A percentile compares a stretch with the other conserved stretches of the same genome.
These are phyloP conservation scores for Microplitis demolitor DNA, from an alignment of 1,140 invertebrate genomes.

Conservation along the genomic window DNA sequence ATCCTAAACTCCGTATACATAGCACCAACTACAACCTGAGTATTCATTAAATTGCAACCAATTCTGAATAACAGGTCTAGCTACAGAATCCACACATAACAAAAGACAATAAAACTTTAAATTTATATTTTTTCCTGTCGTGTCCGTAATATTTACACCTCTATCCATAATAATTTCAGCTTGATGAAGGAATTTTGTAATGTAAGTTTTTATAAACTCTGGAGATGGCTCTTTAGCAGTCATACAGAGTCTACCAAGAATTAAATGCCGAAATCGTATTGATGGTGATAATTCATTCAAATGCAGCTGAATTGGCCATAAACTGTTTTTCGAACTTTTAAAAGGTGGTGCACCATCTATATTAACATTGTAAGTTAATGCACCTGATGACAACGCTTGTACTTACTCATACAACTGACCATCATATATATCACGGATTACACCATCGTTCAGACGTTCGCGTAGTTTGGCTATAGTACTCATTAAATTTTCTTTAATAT, in stretches of 20 bases:
- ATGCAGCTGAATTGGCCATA: constrained; percentile 27
- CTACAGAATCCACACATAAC: constrained; percentile 19
- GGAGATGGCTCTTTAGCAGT: background rate
- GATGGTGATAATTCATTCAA: constrained; percentile 30
- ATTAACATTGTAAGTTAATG: constrained; percentile 24
- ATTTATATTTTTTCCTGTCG: no score
- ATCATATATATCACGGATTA: constrained; percentile 17
- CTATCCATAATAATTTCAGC: constrained; percentile 10
- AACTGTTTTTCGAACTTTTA: constrained; percentile 23
- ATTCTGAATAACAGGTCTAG: constrained; percentile 23
- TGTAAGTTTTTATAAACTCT: constrained; percentile 24
- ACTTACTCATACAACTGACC: constrained; percentile 11
- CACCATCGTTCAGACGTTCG: no score
- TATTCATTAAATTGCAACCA: constrained; percentile 25
- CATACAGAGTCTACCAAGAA: constrained; percentile 20
- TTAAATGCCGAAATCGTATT: constrained; percentile 9
- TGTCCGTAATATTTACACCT: constrained; percentile 10
- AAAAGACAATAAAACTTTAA: constrained; percentile 16
- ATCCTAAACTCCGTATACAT: no score
- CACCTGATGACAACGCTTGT: background rate
- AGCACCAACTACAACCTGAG: constrained; percentile 35
- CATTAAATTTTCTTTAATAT: no score
- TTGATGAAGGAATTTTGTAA: constrained; percentile 20
- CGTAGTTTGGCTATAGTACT: no score
- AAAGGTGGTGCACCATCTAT: constrained; percentile 29